Base-by-base conservation (phyloP, 1,140 invertebrate species). In the Nasonia vitripennis region DNA sequence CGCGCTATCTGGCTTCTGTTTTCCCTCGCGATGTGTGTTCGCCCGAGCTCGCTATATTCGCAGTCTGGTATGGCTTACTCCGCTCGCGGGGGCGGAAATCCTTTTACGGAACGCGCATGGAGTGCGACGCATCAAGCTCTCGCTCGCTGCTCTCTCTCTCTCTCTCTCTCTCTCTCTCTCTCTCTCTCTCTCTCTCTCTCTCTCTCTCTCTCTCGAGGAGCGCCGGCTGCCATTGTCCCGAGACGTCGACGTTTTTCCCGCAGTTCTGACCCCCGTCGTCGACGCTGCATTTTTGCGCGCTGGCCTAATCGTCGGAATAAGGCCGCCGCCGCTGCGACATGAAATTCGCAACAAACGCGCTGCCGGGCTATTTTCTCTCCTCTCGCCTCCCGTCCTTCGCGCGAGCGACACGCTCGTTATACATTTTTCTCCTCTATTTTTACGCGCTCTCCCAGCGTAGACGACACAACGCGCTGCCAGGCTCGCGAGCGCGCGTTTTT, bases 81-180 rank as follows among this genome's bases (percentile, higher is more conserved):
- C 34, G 34, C 34, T 37, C 31, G 0, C 37, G 37, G 31, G 73
- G 73, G 73, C 73, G 73, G 37, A 75, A 75, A 45, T 75, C 37
- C 37, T 45, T 75, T 75, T 48, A 75, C 67, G 67, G 11, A 10
- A 68, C 17, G n/a, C 7, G 67, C 67, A n/a, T 7, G 6, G 70
- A 73, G 70, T 73, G 70, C 70, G 27, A 73, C 27, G 70, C 70
- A 37, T 73, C 31, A 73, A 27, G 9, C 67, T 68, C n/a, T 20
- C 34, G 0, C 27, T 27, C 1, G n/a, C 62, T n/a, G 10, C n/a
- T 68, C 17, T 11, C 4, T 14, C 67, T 3, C 67, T 20, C 20
- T 27, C 12, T 14, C 4, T 73, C 34, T 73, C 27, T 73, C 27
- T 11, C 14, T 27, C 10, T 14, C 11, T 14, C 23, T 27, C 27